Evolutionary conservation across 2,888 invertebrate species (phyloP).

Genomic region (Perizoma flavofasciatum): DNA sequence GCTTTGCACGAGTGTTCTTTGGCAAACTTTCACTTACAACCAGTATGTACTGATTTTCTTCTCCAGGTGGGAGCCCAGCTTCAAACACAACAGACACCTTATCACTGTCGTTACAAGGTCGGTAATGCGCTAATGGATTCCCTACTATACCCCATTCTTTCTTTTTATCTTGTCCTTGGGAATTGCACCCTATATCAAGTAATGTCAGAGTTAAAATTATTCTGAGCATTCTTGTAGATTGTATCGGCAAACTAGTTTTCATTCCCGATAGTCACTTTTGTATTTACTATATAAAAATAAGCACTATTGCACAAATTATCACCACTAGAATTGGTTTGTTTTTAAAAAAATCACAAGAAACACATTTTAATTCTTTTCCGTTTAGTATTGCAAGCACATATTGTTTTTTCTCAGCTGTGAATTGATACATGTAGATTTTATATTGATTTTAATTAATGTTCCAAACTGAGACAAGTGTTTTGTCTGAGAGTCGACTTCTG

Average conservation of each 20-base stretch:
- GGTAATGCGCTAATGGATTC: conserved; percentile 16
- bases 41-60: conserved; percentile 48
- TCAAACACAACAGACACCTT: conserved; percentile 38
- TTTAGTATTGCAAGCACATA: too few species aligned
- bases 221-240: conserved; percentile 7
- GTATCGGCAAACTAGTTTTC: not conserved
- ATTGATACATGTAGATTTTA: not conserved
- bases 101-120: conserved; percentile 40
- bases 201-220: conserved; percentile 8
- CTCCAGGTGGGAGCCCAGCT: conserved; percentile 41
- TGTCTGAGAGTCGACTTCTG: not conserved
- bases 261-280: not conserved
- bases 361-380: not conserved
- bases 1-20: conserved; percentile 18
- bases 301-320: not conserved
- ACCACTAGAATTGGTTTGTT: not conserved
- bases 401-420: not conserved
- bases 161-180: not conserved
- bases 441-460: too few species aligned
- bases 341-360: not conserved
- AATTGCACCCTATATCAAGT: not conserved
- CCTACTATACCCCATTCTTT: conserved; percentile 18
- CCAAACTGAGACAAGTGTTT: not conserved
- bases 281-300: not conserved
- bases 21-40: conserved; percentile 33